Base-by-base conservation (phyloP, 2,113 vertebrate genomes). In the Etheostoma cragini region DNA sequence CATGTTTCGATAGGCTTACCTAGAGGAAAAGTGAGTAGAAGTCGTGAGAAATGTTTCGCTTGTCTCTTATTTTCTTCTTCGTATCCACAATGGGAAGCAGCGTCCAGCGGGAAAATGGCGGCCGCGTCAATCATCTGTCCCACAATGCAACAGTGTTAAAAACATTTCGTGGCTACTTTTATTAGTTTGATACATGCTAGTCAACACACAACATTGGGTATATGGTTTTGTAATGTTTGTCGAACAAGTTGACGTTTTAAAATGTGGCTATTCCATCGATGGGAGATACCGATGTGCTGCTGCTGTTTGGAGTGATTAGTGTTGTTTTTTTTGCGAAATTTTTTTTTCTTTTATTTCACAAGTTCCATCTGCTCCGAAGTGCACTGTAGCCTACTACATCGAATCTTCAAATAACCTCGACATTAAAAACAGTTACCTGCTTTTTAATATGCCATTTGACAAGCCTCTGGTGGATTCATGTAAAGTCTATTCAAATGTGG, bases 21-120 rank as follows among this genome's bases (percentile, higher is more conserved):
- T 76, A 21, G 5, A 35, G 53, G 38, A 56, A 84, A 91, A 91
- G 84, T 85, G 76, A 74, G 73, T 56, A 74, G 72, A 92, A 89
- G 82, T 88, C 65, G 80, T 72, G 87, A 91, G 86, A 91, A 87
- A 81, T 76, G 76, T 93, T 89, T 87, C 42, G 92, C 90, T 92
- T 81, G 81, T 89, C 83, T 94, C 73, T 22, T 94, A 87, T 95
- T 94, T 93, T 94, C 86, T 90, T 92, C 92, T 87, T 93, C 90
- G 87, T 90, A 86, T 91, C 93, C 92, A 94, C 94, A 94, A 95
- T 92, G 92, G 88, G 86, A 91, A 89, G 85, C 85, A 87, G 86
- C 90, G 94, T 92, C 92, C 93, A 94, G 90, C 93, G 92, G 94
- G 92, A 94, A 95, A 93, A 95, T 95, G 94, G 94, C 94, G 85